phyloP scores from a whole-genome alignment of 2,888 invertebrate species.

The Cosmia trapezina region DNA sequence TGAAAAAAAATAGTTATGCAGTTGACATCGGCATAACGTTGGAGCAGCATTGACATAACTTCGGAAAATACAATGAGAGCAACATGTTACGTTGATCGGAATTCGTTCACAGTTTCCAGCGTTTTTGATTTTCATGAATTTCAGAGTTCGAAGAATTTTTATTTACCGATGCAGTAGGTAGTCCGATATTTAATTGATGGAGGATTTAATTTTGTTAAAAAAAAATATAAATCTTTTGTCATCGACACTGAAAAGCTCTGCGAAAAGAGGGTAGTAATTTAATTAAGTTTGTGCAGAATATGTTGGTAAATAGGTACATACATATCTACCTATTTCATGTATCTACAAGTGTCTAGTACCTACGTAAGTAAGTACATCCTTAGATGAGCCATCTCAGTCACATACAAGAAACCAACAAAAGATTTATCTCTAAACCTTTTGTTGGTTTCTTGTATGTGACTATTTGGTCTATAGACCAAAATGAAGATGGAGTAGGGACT shows the following conservation, averaged over 20 bases:
- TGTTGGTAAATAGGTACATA: neutral
- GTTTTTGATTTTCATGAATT: slow-evolving; percentile 29
- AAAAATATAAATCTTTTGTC: slow-evolving; percentile 2
- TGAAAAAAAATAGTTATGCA: neutral
- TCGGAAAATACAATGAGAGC: slow-evolving; percentile 32
- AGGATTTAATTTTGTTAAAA: too few relatives aligned
- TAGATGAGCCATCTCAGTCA: neutral
- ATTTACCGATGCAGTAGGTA: slow-evolving; percentile 24
- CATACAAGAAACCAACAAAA: too few relatives aligned
- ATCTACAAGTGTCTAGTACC: neutral
- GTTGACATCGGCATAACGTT: neutral
- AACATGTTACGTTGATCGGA: slow-evolving; percentile 2
- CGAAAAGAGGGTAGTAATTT: neutral
- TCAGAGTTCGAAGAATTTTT: slow-evolving; percentile 25
- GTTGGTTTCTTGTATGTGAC: too few relatives aligned
- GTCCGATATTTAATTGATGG: too few relatives aligned
- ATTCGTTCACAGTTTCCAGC: slow-evolving; percentile 27
- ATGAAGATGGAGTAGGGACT: too few relatives aligned
- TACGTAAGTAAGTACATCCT: neutral
- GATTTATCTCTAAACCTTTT: too few relatives aligned
- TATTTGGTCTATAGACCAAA: too few relatives aligned
- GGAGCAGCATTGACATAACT: slow-evolving; percentile 26
- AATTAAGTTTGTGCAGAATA: neutral
- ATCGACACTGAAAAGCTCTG: neutral
- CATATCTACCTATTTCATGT: neutral